A percentile compares a stretch with the other conserved stretches of the same genome.
Conservation (phyloP, 2,888 invertebrate genomes). For the Chirona hameri region DNA sequence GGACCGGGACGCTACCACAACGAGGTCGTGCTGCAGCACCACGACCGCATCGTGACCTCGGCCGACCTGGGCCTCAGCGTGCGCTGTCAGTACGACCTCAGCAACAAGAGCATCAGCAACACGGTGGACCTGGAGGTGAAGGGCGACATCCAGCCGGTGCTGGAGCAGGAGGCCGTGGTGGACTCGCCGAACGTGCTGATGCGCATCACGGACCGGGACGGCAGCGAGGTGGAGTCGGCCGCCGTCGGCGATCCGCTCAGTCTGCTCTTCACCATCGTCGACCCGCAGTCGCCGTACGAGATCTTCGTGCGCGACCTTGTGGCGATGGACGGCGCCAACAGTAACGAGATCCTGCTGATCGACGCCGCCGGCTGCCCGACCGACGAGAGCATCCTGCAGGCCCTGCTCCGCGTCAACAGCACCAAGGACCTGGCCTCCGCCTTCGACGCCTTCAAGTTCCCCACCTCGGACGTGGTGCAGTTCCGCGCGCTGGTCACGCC, state of each 20-base stretch:
- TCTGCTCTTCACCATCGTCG: conserved; percentile 85
- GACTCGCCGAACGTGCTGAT: conserved; percentile 93
- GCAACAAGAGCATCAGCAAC: conserved; percentile 86
- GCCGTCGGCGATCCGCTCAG: conserved; percentile 91
- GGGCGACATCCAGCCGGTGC: conserved; percentile 80
- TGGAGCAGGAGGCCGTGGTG: conserved; percentile 84
- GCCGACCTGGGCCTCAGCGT: conserved; percentile 89
- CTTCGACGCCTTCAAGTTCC: conserved; percentile 95
- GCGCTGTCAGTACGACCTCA: conserved; percentile 87
- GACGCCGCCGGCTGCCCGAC: conserved; percentile 90
- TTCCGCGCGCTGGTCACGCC: conserved; percentile 93
- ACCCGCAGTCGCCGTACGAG: conserved; percentile 89
- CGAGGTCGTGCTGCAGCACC: conserved; percentile 86
- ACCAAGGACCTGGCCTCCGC: conserved; percentile 75
- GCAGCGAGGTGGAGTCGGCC: conserved; percentile 77
- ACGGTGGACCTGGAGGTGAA: conserved; percentile 68
- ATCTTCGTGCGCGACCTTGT: conserved; percentile 91
- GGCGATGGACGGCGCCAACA: conserved; percentile 90
- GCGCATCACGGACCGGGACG: conserved; percentile 58
- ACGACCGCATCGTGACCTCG: conserved; percentile 90
- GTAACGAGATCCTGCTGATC: conserved; percentile 85
- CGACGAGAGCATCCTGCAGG: conserved; percentile 90
- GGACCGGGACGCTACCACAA: conserved; percentile 81
- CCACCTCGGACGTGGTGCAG: conserved; percentile 89
- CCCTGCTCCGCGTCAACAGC: conserved; percentile 74